Percentiles rank a stretch among this genome's conserved stretches.
phyloP scores from a whole-genome alignment of 1,140 invertebrate genomes.

The Saccostrea echinata region DNA sequence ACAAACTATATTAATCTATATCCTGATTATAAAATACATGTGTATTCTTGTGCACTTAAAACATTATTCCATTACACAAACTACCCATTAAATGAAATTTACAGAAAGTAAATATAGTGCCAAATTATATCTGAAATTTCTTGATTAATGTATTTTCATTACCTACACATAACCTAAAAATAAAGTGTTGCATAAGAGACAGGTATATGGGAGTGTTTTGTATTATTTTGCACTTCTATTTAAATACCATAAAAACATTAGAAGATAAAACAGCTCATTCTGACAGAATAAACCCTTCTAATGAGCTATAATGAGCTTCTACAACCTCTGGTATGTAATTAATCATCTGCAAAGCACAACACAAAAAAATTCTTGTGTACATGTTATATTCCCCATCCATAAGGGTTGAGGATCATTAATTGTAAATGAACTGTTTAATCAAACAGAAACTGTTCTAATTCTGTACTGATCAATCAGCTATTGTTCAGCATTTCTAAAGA shows the following conservation, averaged over 20 bases:
- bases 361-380: neutral
- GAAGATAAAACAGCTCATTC: neutral
- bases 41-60: neutral
- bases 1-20: neutral
- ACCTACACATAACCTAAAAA: slow-evolving; percentile 13
- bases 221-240: neutral
- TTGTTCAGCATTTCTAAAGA: too few species aligned
- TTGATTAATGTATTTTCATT: neutral
- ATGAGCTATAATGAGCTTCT: neutral
- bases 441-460: neutral
- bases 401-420: neutral
- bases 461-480: too few species aligned
- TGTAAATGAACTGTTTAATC: too few species aligned
- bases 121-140: slow-evolving; percentile 3
- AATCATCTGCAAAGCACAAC: slow-evolving; percentile 7
- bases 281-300: neutral
- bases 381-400: neutral
- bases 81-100: neutral
- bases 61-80: neutral
- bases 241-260: neutral
- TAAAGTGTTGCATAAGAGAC: slow-evolving; percentile 3
- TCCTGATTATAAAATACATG: neutral
- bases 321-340: neutral
- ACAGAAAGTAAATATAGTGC: neutral
- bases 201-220: neutral